phyloP scores from a whole-genome alignment of 2,888 invertebrate species.

The Byasa hedistus region DNA sequence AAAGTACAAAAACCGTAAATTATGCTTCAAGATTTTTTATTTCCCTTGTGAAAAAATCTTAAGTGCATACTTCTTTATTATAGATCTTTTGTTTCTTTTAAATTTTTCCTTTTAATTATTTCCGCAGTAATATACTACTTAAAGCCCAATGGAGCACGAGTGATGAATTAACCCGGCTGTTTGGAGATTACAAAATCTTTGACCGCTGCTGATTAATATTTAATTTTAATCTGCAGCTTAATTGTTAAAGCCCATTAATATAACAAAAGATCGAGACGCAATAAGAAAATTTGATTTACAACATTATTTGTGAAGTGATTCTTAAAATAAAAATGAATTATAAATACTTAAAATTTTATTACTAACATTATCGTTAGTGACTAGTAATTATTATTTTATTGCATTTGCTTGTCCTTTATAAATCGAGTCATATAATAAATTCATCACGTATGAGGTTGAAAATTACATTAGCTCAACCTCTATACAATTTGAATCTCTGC shows the following conservation, averaged over 20 bases:
- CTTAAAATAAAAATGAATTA: not conserved
- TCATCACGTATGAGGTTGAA: conserved; percentile 48
- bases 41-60: not conserved
- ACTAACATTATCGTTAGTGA: no score
- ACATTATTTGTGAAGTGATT: not conserved
- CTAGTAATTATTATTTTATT: no score
- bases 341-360: no score
- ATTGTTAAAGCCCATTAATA: not conserved
- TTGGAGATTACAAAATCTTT: conserved; percentile 27
- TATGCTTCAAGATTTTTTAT: not conserved
- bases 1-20: not conserved
- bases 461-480: conserved; percentile 59
- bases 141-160: not conserved
- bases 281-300: not conserved
- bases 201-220: conserved; percentile 27
- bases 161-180: conserved; percentile 23
- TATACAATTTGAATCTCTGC: conserved; percentile 51
- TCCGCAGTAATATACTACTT: not conserved
- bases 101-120: not conserved
- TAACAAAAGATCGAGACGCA: not conserved
- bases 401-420: not conserved
- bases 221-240: conserved; percentile 20
- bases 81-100: not conserved
- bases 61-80: not conserved
- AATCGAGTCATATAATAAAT: conserved; percentile 46